These are phyloP conservation scores for Melanotaenia maccullochi DNA, from an alignment of 2,797 vertebrate species.

Conservation along the genomic window DNA sequence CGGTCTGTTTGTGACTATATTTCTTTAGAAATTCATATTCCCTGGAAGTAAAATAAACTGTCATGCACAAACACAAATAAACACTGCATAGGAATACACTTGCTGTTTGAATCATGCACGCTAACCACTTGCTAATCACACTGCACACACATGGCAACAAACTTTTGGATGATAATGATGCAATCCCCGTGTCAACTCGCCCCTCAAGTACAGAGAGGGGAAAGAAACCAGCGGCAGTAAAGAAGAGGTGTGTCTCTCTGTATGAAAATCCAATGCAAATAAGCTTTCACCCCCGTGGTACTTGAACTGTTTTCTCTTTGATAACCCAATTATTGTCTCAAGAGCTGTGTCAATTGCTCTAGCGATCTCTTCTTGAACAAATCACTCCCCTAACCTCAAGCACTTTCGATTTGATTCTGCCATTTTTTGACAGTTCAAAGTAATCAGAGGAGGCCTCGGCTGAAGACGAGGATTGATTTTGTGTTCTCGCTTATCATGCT, in stretches of 20 bases:
- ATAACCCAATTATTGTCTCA: conserved; percentile 99
- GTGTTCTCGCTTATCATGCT: conserved; percentile 99
- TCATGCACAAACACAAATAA: conserved; percentile 16
- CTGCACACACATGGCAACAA: conserved; percentile 87
- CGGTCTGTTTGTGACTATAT: conserved; percentile 31
- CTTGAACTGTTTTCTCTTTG: conserved; percentile 99
- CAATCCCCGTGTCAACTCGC: conserved; percentile 91
- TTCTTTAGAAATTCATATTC: conserved; percentile 48
- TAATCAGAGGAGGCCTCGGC: conserved; percentile 98
- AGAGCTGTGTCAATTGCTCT: conserved; percentile 99
- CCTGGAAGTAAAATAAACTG: conserved; percentile 47
- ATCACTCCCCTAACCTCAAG: conserved; percentile 99
- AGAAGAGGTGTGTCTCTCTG: conserved; percentile 92
- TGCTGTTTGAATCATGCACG: conserved; percentile 28
- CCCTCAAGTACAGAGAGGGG: conserved; percentile 86
- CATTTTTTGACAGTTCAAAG: conserved; percentile 99
- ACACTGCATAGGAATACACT: conserved; percentile 14
- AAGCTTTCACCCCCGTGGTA: conserved; percentile 98
- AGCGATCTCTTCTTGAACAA: conserved; percentile 99
- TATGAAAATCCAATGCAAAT: conserved; percentile 99
- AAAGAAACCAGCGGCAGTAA: conserved; percentile 83
- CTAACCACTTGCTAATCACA: conserved; percentile 86
- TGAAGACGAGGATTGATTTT: conserved; percentile 99
- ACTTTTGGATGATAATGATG: conserved; percentile 95
- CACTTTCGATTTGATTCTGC: conserved; percentile 99